Conservation (phyloP, 2,113 vertebrate species). For the Cromileptes altivelis region DNA sequence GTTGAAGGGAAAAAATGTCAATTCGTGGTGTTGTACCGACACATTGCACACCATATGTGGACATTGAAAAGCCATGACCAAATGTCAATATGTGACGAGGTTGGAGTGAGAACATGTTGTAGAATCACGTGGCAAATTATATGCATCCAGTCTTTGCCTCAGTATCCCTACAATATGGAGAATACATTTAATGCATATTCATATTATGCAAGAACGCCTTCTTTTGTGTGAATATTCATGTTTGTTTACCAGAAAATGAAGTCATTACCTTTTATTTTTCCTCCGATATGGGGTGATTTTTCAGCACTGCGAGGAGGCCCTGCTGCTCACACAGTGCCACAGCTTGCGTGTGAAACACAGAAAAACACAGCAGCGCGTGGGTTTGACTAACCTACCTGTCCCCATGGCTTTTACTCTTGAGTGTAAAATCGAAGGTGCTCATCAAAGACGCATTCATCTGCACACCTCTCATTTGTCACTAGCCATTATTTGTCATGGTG, state of each 20-base stretch:
- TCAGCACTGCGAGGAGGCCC: not conserved
- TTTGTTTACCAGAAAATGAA: not conserved
- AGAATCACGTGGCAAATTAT: not conserved
- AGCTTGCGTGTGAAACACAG: not conserved
- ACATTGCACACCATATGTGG: too few species aligned
- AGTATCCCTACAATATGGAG: not conserved
- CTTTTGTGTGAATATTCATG: not conserved
- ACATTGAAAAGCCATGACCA: too few species aligned
- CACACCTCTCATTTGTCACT: constrained; percentile 13
- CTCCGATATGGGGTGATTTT: not conserved
- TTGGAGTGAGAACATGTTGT: too few species aligned
- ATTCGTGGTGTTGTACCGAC: too few species aligned
- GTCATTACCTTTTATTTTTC: not conserved
- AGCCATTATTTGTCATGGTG: not conserved
- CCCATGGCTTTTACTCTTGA: constrained; percentile 9
- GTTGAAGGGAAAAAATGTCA: too few species aligned
- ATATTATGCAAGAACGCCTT: not conserved
- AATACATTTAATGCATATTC: not conserved
- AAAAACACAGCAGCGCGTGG: not conserved
- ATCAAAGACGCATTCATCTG: constrained; percentile 1
- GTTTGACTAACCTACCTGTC: constrained; percentile 3
- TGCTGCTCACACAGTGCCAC: not conserved
- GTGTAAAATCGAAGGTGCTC: constrained; percentile 36
- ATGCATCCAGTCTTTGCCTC: too few species aligned
- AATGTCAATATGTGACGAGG: too few species aligned